phyloP scores from a whole-genome alignment of 2,797 vertebrate genomes.

The Chaetophractus vellerosus region DNA sequence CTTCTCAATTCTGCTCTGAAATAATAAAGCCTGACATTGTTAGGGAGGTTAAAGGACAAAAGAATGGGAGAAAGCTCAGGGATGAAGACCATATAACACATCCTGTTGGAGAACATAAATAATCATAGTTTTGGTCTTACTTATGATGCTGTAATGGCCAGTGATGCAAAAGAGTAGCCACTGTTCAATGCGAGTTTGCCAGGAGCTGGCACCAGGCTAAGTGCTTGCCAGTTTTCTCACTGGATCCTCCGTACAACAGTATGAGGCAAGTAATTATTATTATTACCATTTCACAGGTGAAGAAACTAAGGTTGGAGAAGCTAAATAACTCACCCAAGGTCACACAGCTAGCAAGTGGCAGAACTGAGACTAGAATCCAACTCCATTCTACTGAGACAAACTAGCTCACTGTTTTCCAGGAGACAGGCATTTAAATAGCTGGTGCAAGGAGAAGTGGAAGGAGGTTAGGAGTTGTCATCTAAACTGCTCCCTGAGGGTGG shows the following conservation, averaged over 20 bases:
- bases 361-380: not conserved
- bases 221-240: not conserved
- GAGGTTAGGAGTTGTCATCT: not conserved
- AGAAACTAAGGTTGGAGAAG: not conserved
- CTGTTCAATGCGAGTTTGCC: rapidly evolving
- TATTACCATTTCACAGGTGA: not conserved
- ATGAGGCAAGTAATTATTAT: not conserved
- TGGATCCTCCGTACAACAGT: not conserved
- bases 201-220: not conserved
- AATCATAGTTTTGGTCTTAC: not conserved
- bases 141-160: not conserved
- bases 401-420: not conserved
- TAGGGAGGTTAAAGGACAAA: conserved; percentile 52
- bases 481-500: not conserved
- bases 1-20: conserved; percentile 68
- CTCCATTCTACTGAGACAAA: not conserved
- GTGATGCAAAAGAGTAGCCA: not conserved
- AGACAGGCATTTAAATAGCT: not conserved
- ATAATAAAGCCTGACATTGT: conserved; percentile 26
- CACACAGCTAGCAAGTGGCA: not conserved
- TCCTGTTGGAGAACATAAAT: not conserved
- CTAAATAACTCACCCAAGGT: not conserved
- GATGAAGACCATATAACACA: not conserved
- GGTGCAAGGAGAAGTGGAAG: not conserved
- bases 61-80: not conserved